A percentile compares a stretch with the other conserved stretches of the same genome.
These are phyloP conservation scores for Bursaphelenchus mucronatus DNA, from an alignment of 1,140 invertebrate genomes.

Conservation along the genomic window DNA sequence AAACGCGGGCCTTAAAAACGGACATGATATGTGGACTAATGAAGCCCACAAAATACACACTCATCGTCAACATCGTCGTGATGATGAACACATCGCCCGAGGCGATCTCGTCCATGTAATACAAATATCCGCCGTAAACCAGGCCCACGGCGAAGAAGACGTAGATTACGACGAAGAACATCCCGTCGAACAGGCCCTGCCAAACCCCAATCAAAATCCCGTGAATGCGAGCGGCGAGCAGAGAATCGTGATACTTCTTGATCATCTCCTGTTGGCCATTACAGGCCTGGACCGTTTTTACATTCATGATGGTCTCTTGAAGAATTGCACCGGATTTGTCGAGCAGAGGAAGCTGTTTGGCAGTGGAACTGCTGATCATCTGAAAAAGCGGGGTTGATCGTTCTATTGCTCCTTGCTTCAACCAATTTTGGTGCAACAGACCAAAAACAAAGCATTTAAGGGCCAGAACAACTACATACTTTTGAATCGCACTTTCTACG, in stretches of 20 bases:
- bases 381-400: too few relatives aligned
- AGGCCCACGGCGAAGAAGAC: conserved; percentile 28
- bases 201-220: conserved; percentile 41
- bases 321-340: conserved; percentile 39
- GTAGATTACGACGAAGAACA: conserved; percentile 46
- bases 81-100: conserved; percentile 47
- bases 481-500: too few relatives aligned
- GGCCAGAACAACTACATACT: too few relatives aligned
- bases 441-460: too few relatives aligned
- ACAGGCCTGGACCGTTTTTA: conserved; percentile 76
- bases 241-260: conserved; percentile 28
- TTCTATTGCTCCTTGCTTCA: too few relatives aligned
- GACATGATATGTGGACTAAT: conserved; percentile 43
- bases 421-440: too few relatives aligned
- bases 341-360: conserved; percentile 19
- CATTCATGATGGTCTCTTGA: conserved; percentile 60
- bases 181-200: conserved; percentile 36
- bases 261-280: conserved; percentile 72
- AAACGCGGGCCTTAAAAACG: conserved; percentile 43
- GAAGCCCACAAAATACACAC: conserved; percentile 46
- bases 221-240: conserved; percentile 26
- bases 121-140: conserved; percentile 31
- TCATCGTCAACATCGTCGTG: conserved; percentile 25
- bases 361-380: conserved; percentile 27
- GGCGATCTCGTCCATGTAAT: conserved; percentile 24